phyloP scores from a whole-genome alignment of 2,797 vertebrate genomes.

The Passerculus sandwichensis region DNA sequence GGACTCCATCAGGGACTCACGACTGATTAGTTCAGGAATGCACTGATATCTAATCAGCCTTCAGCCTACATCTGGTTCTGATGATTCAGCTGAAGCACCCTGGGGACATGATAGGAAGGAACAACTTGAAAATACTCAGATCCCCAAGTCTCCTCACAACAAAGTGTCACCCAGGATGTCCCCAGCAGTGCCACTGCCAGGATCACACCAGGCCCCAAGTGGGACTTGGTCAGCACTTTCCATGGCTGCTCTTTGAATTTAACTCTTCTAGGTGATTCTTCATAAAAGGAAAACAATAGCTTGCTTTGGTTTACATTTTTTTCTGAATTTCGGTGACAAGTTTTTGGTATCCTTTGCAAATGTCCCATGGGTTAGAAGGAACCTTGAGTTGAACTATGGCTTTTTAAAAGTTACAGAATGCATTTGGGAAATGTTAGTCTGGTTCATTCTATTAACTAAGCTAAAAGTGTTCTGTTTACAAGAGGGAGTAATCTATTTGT shows the following conservation, averaged over 20 bases:
- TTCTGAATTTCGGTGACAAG: not conserved
- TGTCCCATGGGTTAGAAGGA: not conserved
- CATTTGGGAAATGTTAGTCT: not conserved
- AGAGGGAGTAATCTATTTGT: not conserved
- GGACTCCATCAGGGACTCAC: not conserved
- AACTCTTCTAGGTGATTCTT: not conserved
- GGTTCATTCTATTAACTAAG: not conserved
- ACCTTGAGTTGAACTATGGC: not conserved
- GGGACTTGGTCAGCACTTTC: not conserved
- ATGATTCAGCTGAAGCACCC: not conserved
- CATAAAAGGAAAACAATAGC: not conserved
- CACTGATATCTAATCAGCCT: not conserved
- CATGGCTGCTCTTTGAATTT: not conserved
- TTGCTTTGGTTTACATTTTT: not conserved
- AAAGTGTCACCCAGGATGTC: not conserved
- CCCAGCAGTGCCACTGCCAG: not conserved
- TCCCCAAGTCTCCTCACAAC: not conserved
- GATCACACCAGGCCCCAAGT: fast-evolving
- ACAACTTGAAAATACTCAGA: not conserved
- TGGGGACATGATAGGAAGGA: not conserved
- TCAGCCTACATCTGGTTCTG: not conserved
- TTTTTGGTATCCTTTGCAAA: not conserved
- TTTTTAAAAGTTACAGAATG: not conserved
- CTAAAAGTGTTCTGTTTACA: not conserved
- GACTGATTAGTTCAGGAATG: not conserved